Percentiles rank a stretch among this genome's conserved stretches.
These are phyloP conservation scores for Erebia aethiops DNA, from an alignment of 2,888 invertebrate genomes.

Conservation along the genomic window DNA sequence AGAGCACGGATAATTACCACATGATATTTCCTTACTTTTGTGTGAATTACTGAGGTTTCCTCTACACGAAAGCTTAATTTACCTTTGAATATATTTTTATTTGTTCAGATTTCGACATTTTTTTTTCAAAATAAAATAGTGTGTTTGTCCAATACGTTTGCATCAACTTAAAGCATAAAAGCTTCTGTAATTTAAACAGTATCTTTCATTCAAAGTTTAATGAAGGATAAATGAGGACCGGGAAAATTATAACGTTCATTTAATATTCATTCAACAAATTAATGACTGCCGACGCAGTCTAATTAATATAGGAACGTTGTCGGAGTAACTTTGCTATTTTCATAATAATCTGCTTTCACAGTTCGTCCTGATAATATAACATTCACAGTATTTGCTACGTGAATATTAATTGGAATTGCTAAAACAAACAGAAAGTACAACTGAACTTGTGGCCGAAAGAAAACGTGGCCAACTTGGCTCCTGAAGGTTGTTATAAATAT, in stretches of 20 bases:
- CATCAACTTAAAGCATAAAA: too few species aligned
- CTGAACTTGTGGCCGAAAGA: too few species aligned
- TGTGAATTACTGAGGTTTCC: neutral
- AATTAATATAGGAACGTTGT: conserved; percentile 8
- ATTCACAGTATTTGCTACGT: neutral
- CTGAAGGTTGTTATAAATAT: neutral
- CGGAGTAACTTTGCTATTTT: conserved; percentile 13
- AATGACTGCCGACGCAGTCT: conserved; percentile 14
- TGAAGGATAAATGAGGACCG: too few species aligned
- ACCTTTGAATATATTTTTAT: too few species aligned
- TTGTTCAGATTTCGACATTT: too few species aligned
- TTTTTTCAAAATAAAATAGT: too few species aligned
- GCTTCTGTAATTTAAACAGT: too few species aligned
- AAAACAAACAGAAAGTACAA: neutral
- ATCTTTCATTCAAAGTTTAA: too few species aligned
- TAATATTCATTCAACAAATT: conserved; percentile 3
- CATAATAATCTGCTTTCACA: conserved; percentile 13
- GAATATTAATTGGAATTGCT: neutral
- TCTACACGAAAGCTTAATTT: neutral
- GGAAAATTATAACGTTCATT: conserved; percentile 3
- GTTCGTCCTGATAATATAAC: neutral
- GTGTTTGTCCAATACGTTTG: too few species aligned
- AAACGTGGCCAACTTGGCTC: too few species aligned
- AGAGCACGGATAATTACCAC: neutral
- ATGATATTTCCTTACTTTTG: neutral